Percentiles rank a stretch among this genome's conserved stretches.
Conservation (phyloP, 92 coral and sea anemone species). For the Palythoa heliodiscus region DNA sequence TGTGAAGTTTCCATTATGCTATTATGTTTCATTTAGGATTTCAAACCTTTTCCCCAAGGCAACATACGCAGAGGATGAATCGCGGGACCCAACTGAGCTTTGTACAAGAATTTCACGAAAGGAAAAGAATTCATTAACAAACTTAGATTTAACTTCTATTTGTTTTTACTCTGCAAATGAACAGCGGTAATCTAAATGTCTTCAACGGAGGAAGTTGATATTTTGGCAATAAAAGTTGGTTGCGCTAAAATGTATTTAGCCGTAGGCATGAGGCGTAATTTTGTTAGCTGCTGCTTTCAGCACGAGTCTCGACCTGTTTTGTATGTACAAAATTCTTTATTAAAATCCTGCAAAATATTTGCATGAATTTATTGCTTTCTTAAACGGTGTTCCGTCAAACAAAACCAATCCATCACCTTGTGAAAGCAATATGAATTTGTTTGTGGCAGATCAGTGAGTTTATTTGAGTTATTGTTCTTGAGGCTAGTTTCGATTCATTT, state of each 20-base stretch:
- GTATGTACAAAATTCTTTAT: conserved; percentile 2
- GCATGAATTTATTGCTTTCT: background rate
- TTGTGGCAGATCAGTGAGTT: conserved; percentile 15
- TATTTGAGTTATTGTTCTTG: background rate
- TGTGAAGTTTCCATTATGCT: background rate
- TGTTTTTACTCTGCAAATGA: background rate
- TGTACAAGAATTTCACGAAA: background rate
- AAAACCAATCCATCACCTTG: background rate
- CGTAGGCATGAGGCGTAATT: conserved; percentile 11
- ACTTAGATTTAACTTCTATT: conserved; percentile 8
- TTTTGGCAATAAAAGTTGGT: background rate
- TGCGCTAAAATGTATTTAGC: background rate
- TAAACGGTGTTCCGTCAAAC: background rate
- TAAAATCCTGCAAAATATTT: background rate
- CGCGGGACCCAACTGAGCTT: background rate
- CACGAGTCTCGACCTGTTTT: conserved; percentile 24
- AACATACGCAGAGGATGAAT: background rate
- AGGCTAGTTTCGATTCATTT: background rate
- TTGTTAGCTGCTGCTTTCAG: conserved; percentile 3
- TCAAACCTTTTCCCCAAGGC: conserved; percentile 20
- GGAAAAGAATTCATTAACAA: background rate
- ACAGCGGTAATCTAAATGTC: background rate
- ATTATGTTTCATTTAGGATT: background rate
- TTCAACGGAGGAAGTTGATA: background rate
- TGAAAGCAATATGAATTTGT: background rate